phyloP scores from a whole-genome alignment of 2,113 vertebrate species.

The Eublepharis macularius region DNA sequence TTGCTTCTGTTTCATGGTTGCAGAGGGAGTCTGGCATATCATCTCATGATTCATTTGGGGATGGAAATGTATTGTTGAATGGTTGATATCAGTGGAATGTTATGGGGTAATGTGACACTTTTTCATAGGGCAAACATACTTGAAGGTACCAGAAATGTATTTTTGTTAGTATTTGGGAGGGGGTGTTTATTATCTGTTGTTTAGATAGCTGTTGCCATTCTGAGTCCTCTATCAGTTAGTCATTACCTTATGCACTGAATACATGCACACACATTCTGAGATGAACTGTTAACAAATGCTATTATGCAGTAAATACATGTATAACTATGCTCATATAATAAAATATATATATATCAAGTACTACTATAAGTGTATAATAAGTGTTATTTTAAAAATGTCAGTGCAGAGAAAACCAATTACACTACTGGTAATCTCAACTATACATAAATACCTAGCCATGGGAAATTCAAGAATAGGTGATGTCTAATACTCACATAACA shows the following conservation, averaged over 20 bases:
- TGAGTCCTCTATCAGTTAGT: not conserved
- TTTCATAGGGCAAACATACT: not conserved
- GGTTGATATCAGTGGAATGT: not conserved
- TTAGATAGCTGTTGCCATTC: not conserved
- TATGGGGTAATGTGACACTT: not conserved
- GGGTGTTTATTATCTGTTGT: not conserved
- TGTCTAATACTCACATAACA: slow-evolving; percentile 44
- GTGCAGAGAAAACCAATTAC: slow-evolving; percentile 44
- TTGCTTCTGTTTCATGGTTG: not conserved
- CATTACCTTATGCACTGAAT: not conserved
- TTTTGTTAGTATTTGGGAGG: not conserved
- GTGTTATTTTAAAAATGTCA: not conserved
- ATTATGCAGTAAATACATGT: slow-evolving; percentile 47
- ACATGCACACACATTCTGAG: not conserved
- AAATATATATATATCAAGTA: not conserved
- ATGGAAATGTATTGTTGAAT: not conserved
- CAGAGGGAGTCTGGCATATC: not conserved
- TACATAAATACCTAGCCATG: slow-evolving; percentile 50
- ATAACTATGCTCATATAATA: not conserved
- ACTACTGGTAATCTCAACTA: slow-evolving; percentile 39
- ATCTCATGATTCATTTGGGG: not conserved
- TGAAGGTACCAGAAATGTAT: not conserved
- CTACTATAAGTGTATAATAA: not conserved
- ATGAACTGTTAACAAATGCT: slow-evolving; percentile 40
- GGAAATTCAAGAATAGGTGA: slow-evolving; percentile 14